A percentile compares a stretch with the other conserved stretches of the same genome.
Conservation (phyloP, 1,140 invertebrate genomes). For the Mercenaria mercenaria region DNA sequence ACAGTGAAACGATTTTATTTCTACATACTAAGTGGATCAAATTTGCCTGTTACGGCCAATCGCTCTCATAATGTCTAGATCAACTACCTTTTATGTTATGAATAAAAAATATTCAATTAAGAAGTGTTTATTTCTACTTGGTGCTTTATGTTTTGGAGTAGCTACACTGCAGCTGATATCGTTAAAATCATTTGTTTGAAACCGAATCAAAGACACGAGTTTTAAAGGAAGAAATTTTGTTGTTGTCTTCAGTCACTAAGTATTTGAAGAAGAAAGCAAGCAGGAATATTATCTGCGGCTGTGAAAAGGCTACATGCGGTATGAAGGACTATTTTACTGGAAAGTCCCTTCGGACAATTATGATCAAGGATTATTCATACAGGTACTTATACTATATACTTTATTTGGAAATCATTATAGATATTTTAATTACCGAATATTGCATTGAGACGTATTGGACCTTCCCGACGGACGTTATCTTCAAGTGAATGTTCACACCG, state of each 20-base stretch:
- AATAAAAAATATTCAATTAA: no score
- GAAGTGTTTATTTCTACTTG: not conserved
- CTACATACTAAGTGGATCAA: no score
- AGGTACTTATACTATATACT: no score
- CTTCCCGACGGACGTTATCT: not conserved
- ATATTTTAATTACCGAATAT: no score
- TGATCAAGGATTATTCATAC: no score
- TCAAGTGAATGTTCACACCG: not conserved
- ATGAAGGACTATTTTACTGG: conserved; percentile 4
- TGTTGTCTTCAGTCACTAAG: not conserved
- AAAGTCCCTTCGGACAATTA: not conserved
- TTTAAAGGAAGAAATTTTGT: not conserved
- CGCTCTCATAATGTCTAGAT: no score
- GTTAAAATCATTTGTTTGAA: not conserved
- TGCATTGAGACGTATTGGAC: no score
- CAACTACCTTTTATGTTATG: no score
- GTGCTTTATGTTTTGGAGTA: not conserved
- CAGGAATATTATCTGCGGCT: not conserved
- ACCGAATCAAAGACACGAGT: not conserved
- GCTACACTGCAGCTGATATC: not conserved
- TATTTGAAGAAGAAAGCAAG: not conserved
- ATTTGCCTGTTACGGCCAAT: no score
- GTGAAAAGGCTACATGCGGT: not conserved
- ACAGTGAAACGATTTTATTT: no score
- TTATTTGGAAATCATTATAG: no score